Evolutionary conservation across 2,888 invertebrate species (phyloP), one percentile per base, ranked within the genome.

Genomic region (Malacosoma neustria): DNA sequence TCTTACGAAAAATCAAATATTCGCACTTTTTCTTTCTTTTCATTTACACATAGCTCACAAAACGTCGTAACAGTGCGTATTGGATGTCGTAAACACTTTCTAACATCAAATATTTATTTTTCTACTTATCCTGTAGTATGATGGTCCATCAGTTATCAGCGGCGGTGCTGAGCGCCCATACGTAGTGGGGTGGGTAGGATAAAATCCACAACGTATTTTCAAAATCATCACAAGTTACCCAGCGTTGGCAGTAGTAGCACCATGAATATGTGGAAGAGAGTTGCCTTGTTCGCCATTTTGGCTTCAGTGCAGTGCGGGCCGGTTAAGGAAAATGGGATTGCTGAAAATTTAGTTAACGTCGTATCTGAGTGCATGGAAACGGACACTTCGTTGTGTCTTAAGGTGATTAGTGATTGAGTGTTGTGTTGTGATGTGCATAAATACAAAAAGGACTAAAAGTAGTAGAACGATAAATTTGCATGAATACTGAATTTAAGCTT

Each of bases 341-440:
- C 79, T 34, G 85, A 85, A 56, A 84, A 82, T 38, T 54, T 85
- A 35, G 73, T 85, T 40, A 75, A 76, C 61, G 80, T 72, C 6
- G 71, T 85, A 7, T 69, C 75, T n/a, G 88, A 88, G 55, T 91
- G 91, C 54, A 84, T 89, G 33, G 85, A 87, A 43, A 87, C 76
- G 54, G 88, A 89, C 57, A 79, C 90, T 14, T 72, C 87, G 13
- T 64, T 89, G 60, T 91, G 91, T 63, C 66, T 90, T 38, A 91
- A 91, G 87, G 90, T 90, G 82, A 81, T 64, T 71, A 22, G 57
- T 59, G 58, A 46, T 44, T 53, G 51, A 51, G 62, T 59, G 56
- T 43, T 54, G 61, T 61, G 61, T 56, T 48, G 58, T 69, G 63
- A 55, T 58, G n/a, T n/a, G n/a, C n/a, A n/a, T n/a, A n/a, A n/a